Evolutionary conservation across 2,113 vertebrate genomes (phyloP), one percentile per base, ranked within the genome.

Genomic region (Oenanthe melanoleuca): DNA sequence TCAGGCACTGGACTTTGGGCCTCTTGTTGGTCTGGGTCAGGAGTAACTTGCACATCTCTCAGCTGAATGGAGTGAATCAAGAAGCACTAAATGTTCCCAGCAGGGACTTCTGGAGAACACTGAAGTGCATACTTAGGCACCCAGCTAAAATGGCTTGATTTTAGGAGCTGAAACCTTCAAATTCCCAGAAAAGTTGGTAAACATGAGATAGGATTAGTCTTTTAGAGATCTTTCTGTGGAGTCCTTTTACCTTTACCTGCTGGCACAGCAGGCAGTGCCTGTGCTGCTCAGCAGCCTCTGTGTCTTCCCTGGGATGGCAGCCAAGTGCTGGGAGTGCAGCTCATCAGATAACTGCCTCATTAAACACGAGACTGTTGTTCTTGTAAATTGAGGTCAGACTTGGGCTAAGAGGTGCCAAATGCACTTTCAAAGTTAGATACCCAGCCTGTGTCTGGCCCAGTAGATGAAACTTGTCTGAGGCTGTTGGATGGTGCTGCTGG

Each of bases 271-370:
- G 63, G 70, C 79, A 10, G 47, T 88, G 86, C 67, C 86, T 86
- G 14, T 55, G 67, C 79, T 66, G 59, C 40, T 93, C 40, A 42
- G 74, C 78, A 67, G 66, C 9, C 3, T 82, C 85, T 72, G 31
- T 85, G 59, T 49, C 47, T 91, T 59, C 52, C 3, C 90, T 70
- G 92, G 95, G 92, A 22, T 42, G 60, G 83, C 14, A 44, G 94
- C 94, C 96, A 97, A 86, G 72, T 29, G 12, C 1, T 90, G 5
- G 9, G 63, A 83, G 69, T 31, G 10, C 75, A 88, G 88, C 86
- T 93, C 91, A 86, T 95, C 96, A 93, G 95, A 97, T 95, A 97
- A 90, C 79, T 92, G 85, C 77, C 96, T 95, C 94, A 86, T 96
- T 96, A 97, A 86, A 78, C 91, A 90, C 17, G 1, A 91, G 91